Conservation (phyloP, 2,888 invertebrate species). For the Ichneumoninae sp. region DNA sequence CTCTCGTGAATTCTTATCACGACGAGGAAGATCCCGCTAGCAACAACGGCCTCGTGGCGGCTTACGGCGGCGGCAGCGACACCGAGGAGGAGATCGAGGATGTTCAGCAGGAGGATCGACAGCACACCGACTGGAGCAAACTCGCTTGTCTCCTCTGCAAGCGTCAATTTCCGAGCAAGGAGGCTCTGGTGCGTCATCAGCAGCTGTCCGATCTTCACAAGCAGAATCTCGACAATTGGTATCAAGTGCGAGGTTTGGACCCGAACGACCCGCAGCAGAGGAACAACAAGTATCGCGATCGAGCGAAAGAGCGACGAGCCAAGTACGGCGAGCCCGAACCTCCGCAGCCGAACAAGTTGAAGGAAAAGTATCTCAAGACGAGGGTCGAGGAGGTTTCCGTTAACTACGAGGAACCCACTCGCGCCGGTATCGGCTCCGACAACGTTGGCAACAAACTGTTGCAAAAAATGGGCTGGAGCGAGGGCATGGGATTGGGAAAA, state of each 20-base stretch:
- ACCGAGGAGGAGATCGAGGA: conserved; percentile 90
- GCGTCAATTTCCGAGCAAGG: conserved; percentile 95
- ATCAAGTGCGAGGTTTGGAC: conserved; percentile 84
- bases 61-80: conserved; percentile 91
- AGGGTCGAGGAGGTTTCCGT: conserved; percentile 84
- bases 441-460: conserved; percentile 97
- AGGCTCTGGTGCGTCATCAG: conserved; percentile 95
- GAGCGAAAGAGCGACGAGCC: conserved; percentile 97
- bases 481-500: conserved; percentile 97
- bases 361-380: conserved; percentile 90
- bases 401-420: conserved; percentile 86
- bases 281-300: conserved; percentile 91
- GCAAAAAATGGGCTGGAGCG: conserved; percentile 99
- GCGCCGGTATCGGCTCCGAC: conserved; percentile 91
- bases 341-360: conserved; percentile 90
- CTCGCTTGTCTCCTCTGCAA: conserved; percentile 98
- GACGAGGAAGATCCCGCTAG: conserved; percentile 81
- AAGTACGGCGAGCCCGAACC: conserved; percentile 96
- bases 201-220: conserved; percentile 97
- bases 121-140: conserved; percentile 92
- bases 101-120: conserved; percentile 84
- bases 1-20: conserved; percentile 79
- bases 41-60: conserved; percentile 88
- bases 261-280: conserved; percentile 84
- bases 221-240: conserved; percentile 90